A percentile compares a stretch with the other conserved stretches of the same genome.
phyloP scores from a whole-genome alignment of 2,888 invertebrate species.

The Teleogryllus oceanicus region DNA sequence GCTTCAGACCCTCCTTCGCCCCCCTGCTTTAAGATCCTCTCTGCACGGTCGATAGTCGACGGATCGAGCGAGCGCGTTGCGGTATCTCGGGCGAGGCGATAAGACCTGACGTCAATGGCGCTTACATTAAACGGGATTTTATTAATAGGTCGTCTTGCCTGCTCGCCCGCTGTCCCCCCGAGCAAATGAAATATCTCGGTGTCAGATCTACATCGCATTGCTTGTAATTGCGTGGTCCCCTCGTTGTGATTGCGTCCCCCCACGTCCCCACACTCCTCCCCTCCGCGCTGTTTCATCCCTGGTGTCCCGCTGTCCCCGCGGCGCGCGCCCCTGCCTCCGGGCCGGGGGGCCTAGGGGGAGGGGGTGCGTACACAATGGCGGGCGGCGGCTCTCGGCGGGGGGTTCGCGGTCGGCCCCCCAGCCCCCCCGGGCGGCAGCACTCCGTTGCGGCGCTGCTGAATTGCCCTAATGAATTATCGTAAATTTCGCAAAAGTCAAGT shows the following conservation, averaged over 20 bases:
- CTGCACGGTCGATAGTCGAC: background rate
- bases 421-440: background rate
- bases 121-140: conserved; percentile 18
- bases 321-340: background rate
- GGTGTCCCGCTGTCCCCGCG: background rate
- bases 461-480: conserved; percentile 18
- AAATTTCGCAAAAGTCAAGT: conserved; percentile 9
- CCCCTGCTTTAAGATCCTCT: background rate
- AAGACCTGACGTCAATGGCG: conserved; percentile 8
- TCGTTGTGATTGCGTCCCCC: conserved; percentile 18
- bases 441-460: background rate
- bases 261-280: background rate
- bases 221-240: conserved; percentile 4
- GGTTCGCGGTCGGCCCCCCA: background rate
- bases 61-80: background rate
- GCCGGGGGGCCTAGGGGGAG: too few species aligned
- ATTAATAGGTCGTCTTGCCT: background rate
- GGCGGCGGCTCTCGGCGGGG: too few species aligned
- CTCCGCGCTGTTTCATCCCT: background rate
- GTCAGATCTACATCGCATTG: conserved; percentile 18
- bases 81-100: background rate
- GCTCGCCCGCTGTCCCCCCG: background rate
- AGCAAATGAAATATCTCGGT: conserved; percentile 7
- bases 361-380: too few species aligned
- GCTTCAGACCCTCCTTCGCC: background rate